phyloP scores from a whole-genome alignment of 2,888 invertebrate species.

The Drosophila sordidapex region DNA sequence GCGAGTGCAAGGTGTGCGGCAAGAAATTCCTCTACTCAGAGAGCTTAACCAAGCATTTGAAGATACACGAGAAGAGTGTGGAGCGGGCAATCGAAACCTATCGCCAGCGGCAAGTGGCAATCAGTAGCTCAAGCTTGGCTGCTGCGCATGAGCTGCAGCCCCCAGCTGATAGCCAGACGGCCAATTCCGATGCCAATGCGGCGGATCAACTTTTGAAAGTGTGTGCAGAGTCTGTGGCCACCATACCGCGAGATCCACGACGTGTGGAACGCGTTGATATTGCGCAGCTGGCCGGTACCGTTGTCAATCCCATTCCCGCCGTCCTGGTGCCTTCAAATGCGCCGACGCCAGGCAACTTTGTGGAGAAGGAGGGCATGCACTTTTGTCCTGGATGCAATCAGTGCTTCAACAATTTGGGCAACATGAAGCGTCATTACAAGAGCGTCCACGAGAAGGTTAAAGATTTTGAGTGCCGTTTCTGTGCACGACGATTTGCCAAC shows the following conservation, averaged over 20 bases:
- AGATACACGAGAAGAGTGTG: constrained; percentile 82
- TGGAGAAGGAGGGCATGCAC: constrained; percentile 81
- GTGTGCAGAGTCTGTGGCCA: constrained; percentile 80
- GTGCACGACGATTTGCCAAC: constrained; percentile 83
- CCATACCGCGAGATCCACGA: constrained; percentile 80
- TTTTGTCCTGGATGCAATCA: constrained; percentile 81
- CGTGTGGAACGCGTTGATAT: constrained; percentile 82
- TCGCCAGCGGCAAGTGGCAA: constrained; percentile 76
- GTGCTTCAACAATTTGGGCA: constrained; percentile 83
- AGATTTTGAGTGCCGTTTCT: constrained; percentile 82
- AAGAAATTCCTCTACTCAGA: constrained; percentile 81
- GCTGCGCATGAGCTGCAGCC: constrained; percentile 13
- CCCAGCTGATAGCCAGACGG: constrained; percentile 4
- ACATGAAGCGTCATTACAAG: constrained; percentile 82
- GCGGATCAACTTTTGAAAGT: constrained; percentile 79
- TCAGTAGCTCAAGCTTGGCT: constrained; percentile 10
- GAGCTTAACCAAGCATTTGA: constrained; percentile 81
- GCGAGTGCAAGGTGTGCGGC: constrained; percentile 82
- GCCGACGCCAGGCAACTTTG: constrained; percentile 68
- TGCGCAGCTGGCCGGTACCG: constrained; percentile 78
- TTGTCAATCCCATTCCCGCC: constrained; percentile 79
- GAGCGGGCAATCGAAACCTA: constrained; percentile 80
- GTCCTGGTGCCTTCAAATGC: constrained; percentile 63
- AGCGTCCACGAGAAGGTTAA: constrained; percentile 84
- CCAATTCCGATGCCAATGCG: constrained; percentile 53